Evolutionary conservation across 2,113 vertebrate genomes (phyloP).

Genomic region (Phylloscopus trochilus): DNA sequence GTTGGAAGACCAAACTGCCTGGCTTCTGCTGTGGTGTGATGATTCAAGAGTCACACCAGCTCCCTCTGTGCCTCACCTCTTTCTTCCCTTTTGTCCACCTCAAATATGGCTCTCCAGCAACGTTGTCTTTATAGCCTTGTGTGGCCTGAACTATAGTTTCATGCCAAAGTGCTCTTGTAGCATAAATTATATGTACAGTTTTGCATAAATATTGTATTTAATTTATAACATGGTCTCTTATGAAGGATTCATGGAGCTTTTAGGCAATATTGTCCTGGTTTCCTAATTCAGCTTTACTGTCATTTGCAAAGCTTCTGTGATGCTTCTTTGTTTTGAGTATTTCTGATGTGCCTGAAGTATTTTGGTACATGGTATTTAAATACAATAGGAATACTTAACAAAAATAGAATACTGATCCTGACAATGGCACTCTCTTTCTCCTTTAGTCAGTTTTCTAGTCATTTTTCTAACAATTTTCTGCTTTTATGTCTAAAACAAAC

Average conservation of each 20-base stretch:
- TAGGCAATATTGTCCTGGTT: not conserved
- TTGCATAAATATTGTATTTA: not conserved
- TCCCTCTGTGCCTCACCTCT: not conserved
- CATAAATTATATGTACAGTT: not conserved
- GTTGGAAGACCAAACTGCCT: not conserved
- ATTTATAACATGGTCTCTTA: not conserved
- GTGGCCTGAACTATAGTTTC: not conserved
- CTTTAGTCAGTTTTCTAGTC: not conserved
- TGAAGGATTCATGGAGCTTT: not conserved
- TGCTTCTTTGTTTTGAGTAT: constrained; percentile 29
- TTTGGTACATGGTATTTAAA: constrained; percentile 34
- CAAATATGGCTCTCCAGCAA: not conserved
- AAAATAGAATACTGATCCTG: not conserved
- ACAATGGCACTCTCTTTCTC: not conserved
- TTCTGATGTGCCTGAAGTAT: constrained; percentile 35
- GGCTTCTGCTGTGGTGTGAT: not conserved
- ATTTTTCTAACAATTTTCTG: not conserved
- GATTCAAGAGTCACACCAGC: not conserved
- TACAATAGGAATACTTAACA: constrained; percentile 6
- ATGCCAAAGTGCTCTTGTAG: not conserved
- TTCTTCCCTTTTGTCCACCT: not conserved
- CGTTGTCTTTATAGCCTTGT: not conserved
- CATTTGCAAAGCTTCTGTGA: not conserved
- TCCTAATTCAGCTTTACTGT: constrained; percentile 9
- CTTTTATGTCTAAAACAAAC: not conserved